A percentile compares a stretch with the other conserved stretches of the same genome.
These are phyloP conservation scores for Canis aureus DNA, from an alignment of 2,113 vertebrate genomes.

Conservation along the genomic window DNA sequence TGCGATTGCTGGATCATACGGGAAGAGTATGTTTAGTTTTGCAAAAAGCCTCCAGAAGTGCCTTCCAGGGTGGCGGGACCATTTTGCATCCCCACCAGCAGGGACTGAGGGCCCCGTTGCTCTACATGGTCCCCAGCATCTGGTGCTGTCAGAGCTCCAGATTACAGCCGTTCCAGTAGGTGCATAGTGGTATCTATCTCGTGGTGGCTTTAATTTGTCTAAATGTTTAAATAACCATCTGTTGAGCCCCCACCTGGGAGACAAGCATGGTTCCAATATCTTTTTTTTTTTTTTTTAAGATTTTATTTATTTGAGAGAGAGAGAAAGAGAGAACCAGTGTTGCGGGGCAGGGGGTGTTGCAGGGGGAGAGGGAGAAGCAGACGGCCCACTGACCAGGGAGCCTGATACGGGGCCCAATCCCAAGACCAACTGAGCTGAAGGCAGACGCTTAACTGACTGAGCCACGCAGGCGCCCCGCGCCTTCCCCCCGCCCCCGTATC, in stretches of 20 bases:
- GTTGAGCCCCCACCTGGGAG: not conserved
- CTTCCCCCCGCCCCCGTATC: not conserved
- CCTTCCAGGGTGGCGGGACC: not conserved
- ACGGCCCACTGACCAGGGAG: not conserved
- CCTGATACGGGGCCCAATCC: not conserved
- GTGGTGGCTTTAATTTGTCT: not conserved
- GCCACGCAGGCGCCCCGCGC: not conserved
- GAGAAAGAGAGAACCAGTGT: too few relatives aligned
- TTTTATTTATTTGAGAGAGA: not conserved
- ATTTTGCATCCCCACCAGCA: not conserved
- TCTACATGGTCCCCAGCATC: fast-evolving
- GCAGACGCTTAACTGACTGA: not conserved
- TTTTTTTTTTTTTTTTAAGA: not conserved
- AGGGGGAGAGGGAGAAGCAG: not conserved
- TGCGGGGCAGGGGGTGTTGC: too few relatives aligned
- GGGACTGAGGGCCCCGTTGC: not conserved
- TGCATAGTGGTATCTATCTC: not conserved
- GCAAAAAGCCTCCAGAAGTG: not conserved
- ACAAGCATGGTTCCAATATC: not conserved
- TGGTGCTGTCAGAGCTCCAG: not conserved
- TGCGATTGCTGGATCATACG: not conserved
- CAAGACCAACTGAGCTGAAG: not conserved
- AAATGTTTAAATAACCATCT: not conserved
- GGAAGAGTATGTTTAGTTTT: not conserved
- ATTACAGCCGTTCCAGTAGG: not conserved